A percentile compares a stretch with the other conserved stretches of the same genome.
These are phyloP conservation scores for Platycercus adscitus DNA, from an alignment of 2,113 vertebrate species.

Conservation along the genomic window DNA sequence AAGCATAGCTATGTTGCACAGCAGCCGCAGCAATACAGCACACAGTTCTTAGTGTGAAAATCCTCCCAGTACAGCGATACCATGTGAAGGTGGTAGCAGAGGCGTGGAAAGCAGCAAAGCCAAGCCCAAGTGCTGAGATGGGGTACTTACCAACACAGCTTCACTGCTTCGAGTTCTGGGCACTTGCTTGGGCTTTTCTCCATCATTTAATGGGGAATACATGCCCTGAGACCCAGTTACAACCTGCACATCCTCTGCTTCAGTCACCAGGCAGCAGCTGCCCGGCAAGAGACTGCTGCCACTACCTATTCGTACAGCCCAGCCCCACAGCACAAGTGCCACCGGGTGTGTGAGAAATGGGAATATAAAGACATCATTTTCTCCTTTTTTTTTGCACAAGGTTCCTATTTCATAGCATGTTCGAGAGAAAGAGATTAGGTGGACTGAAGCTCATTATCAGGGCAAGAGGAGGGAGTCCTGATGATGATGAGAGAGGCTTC, in stretches of 20 bases:
- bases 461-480: not conserved
- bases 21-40: fast-evolving
- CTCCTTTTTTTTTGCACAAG: not conserved
- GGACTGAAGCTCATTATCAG: not conserved
- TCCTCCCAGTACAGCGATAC: fast-evolving
- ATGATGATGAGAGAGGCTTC: not conserved
- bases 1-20: not conserved
- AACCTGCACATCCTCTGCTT: not conserved
- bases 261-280: not conserved
- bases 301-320: not conserved
- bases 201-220: fast-evolving
- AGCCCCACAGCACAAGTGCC: fast-evolving
- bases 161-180: not conserved
- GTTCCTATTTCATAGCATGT: not conserved
- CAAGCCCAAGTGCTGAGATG: not conserved
- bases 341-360: not conserved
- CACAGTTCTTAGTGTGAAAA: not conserved
- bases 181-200: not conserved
- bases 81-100: fast-evolving
- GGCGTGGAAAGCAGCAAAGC: not conserved
- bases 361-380: not conserved
- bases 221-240: not conserved
- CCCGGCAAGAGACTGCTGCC: not conserved
- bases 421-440: not conserved
- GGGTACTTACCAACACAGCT: not conserved